Evolutionary conservation across 1,140 invertebrate species (phyloP).

Genomic region (Eubasilissa regina): DNA sequence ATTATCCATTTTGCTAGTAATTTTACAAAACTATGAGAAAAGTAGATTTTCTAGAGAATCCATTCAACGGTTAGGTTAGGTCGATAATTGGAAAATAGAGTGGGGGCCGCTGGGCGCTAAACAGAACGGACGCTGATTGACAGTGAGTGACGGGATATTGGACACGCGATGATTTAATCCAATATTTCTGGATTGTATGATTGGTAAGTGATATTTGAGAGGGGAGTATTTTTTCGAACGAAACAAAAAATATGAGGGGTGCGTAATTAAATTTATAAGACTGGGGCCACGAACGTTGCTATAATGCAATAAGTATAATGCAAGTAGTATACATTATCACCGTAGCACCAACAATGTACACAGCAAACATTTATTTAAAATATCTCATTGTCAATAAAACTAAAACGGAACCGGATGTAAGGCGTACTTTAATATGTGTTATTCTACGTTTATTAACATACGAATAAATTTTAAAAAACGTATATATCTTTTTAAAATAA

Average conservation of each 20-base stretch:
- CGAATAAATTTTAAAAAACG: no score
- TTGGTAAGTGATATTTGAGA: constrained; percentile 56
- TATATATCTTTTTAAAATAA: no score
- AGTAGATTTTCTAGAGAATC: no score
- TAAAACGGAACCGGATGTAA: no score
- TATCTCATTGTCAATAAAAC: no score
- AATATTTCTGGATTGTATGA: constrained; percentile 49
- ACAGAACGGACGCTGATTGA: constrained; percentile 53
- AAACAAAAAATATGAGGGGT: constrained; percentile 40
- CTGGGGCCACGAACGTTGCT: not conserved
- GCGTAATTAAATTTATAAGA: constrained; percentile 55
- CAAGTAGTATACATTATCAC: no score
- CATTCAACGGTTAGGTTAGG: not conserved
- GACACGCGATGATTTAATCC: constrained; percentile 59
- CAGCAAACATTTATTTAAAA: no score
- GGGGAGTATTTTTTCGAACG: constrained; percentile 51
- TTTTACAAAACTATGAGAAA: no score
- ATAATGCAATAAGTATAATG: not conserved
- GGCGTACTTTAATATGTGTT: no score
- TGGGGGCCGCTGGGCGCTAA: no score
- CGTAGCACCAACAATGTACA: no score
- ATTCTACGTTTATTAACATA: no score
- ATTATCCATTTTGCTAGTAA: not conserved
- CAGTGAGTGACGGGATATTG: constrained; percentile 58
- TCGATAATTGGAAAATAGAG: not conserved